These are phyloP conservation scores for Catostomus latipinnis DNA, from an alignment of 2,797 vertebrate genomes.

Conservation along the genomic window DNA sequence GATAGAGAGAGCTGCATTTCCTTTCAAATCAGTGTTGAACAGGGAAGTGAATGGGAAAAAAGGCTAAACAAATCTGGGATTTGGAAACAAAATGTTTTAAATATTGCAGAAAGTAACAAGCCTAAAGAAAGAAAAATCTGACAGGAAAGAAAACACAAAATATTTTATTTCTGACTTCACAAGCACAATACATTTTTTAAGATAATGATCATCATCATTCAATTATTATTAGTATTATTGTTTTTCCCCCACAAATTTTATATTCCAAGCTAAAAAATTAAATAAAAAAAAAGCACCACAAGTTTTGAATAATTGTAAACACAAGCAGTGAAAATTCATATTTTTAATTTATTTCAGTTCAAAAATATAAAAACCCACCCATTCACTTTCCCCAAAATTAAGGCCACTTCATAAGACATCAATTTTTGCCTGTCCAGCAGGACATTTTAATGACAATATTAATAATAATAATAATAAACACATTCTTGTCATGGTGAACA, in stretches of 20 bases:
- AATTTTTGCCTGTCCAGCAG: slow-evolving; percentile 86
- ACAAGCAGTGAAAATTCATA: slow-evolving; percentile 77
- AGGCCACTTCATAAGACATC: slow-evolving; percentile 78
- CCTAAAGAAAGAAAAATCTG: slow-evolving; percentile 22
- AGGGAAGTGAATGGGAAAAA: neutral
- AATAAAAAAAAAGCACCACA: slow-evolving; percentile 56
- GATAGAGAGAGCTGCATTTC: slow-evolving; percentile 13
- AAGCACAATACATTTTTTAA: slow-evolving; percentile 65
- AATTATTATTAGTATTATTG: slow-evolving; percentile 75
- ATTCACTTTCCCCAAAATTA: slow-evolving; percentile 78
- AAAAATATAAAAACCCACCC: slow-evolving; percentile 68
- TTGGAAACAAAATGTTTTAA: neutral
- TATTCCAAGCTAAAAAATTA: slow-evolving; percentile 49
- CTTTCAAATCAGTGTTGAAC: neutral
- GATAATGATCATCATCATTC: slow-evolving; percentile 71
- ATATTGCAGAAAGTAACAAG: neutral
- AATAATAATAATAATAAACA: slow-evolving; percentile 50
- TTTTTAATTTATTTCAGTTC: slow-evolving; percentile 79
- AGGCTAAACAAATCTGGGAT: neutral
- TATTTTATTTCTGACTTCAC: slow-evolving; percentile 71
- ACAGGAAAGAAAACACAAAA: slow-evolving; percentile 69
- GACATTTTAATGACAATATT: slow-evolving; percentile 81
- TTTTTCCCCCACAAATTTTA: slow-evolving; percentile 55
- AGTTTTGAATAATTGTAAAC: slow-evolving; percentile 68
- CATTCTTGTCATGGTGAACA: slow-evolving; percentile 77